Percentiles rank a stretch among this genome's conserved stretches.
Evolutionary conservation across 2,888 invertebrate genomes (phyloP).

Genomic region (Standfussiana lucernea): DNA sequence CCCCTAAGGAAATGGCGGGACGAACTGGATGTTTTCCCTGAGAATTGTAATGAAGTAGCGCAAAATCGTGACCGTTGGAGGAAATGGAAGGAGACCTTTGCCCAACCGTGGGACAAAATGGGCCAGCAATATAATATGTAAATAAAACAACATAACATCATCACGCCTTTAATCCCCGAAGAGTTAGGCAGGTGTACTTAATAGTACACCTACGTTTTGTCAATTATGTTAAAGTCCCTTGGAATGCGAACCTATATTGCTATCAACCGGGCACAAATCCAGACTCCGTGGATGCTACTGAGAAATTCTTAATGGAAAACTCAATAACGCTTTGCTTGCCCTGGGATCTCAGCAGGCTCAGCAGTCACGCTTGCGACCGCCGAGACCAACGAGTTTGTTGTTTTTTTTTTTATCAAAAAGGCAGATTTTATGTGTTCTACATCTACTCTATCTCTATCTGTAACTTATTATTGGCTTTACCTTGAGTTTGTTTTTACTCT

Average conservation of each 20-base stretch:
- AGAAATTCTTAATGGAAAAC: not conserved
- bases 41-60: not conserved
- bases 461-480: not conserved
- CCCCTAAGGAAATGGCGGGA: not conserved
- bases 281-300: not conserved
- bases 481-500: not conserved
- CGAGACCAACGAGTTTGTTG: not conserved
- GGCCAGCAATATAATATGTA: not conserved
- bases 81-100: not conserved
- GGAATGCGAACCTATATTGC: not conserved
- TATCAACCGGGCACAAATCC: not conserved
- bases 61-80: not conserved
- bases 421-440: not conserved
- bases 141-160: not conserved
- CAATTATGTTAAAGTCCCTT: not conserved
- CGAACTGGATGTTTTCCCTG: not conserved
- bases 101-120: not conserved
- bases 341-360: not conserved
- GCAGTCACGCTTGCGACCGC: not conserved
- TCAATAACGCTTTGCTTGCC: not conserved
- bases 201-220: not conserved
- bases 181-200: not conserved
- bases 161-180: not conserved
- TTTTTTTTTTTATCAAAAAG: not conserved
- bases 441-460: not conserved